A percentile compares a stretch with the other conserved stretches of the same genome.
Evolutionary conservation across 1,140 invertebrate genomes (phyloP).

Genomic region (Pararge aegeria): DNA sequence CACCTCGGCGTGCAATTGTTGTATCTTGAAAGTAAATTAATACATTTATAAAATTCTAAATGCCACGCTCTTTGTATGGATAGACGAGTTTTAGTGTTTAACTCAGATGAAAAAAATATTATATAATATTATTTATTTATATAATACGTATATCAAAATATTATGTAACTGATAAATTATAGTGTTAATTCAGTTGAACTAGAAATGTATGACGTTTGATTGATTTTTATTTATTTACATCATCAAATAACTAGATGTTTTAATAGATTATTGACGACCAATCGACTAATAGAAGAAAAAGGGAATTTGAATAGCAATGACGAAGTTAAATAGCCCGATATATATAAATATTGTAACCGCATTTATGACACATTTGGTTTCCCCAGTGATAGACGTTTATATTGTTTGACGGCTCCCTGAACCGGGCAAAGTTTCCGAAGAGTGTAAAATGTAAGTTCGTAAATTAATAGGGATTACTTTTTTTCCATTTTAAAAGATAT

Average conservation of each 20-base stretch:
- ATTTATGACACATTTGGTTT: constrained; percentile 53
- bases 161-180: constrained; percentile 57
- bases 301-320: constrained; percentile 49
- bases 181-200: constrained; percentile 63
- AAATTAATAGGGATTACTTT: constrained; percentile 61
- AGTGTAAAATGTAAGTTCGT: constrained; percentile 50
- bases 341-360: constrained; percentile 53
- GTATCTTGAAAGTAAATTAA: constrained; percentile 41
- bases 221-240: constrained; percentile 13
- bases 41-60: constrained; percentile 60
- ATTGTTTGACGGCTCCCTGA: constrained; percentile 35
- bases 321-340: constrained; percentile 29
- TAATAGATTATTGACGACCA: constrained; percentile 67
- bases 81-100: constrained; percentile 66
- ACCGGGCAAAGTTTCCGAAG: not conserved
- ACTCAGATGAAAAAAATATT: constrained; percentile 68
- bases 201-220: constrained; percentile 66
- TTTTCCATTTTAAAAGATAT: constrained; percentile 50
- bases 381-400: constrained; percentile 49
- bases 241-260: constrained; percentile 44
- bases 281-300: constrained; percentile 53
- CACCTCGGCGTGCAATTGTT: constrained; percentile 64
- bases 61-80: constrained; percentile 74
- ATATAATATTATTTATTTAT: constrained; percentile 62
- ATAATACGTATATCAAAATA: constrained; percentile 42